A percentile compares a stretch with the other conserved stretches of the same genome.
These are phyloP conservation scores for Pollachius pollachius DNA, from an alignment of 2,113 vertebrate genomes.

Conservation along the genomic window DNA sequence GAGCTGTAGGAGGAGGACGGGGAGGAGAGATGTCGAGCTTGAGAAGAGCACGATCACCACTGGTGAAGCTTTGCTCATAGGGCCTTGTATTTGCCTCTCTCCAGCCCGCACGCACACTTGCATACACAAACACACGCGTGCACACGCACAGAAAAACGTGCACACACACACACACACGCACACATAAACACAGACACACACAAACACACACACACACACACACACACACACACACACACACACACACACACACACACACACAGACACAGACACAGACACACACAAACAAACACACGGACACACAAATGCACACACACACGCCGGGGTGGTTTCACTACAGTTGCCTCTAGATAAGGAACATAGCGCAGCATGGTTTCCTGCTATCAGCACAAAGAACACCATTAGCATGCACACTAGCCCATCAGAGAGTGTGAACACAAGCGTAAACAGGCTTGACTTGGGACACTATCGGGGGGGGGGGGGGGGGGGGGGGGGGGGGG, in stretches of 20 bases:
- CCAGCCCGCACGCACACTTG: too few species aligned
- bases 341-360: too few species aligned
- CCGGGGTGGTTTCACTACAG: neutral
- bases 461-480: conserved; percentile 38
- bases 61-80: too few species aligned
- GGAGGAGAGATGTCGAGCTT: too few species aligned
- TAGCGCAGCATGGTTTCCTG: too few species aligned
- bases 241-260: neutral
- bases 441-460: conserved; percentile 23
- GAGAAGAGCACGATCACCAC: too few species aligned
- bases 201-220: neutral
- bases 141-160: too few species aligned
- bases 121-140: too few species aligned
- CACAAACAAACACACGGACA: neutral
- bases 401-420: conserved; percentile 29
- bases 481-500: neutral
- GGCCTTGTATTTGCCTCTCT: too few species aligned
- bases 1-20: too few species aligned
- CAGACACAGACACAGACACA: neutral
- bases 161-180: neutral
- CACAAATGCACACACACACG: neutral
- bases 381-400: conserved; percentile 27
- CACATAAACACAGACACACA: neutral
- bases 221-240: neutral
- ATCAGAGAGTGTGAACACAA: conserved; percentile 13